Conservation (phyloP, 2,113 vertebrate genomes). For the Mesoclemmys tuberculata region DNA sequence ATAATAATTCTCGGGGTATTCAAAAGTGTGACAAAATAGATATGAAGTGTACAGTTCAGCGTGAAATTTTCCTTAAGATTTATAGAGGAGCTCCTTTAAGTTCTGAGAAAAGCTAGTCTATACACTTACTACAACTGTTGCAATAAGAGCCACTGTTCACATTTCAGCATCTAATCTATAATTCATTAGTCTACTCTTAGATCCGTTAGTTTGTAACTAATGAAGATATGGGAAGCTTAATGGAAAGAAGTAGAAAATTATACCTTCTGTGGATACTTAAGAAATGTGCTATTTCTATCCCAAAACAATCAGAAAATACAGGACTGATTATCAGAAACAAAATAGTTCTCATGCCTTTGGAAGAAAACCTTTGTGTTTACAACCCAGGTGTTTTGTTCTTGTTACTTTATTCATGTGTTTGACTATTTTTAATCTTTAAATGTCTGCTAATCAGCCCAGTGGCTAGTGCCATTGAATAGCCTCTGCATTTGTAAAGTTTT, state of each 20-base stretch:
- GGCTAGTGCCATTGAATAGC: neutral
- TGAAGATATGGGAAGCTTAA: conserved; percentile 41
- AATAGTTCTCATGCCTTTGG: neutral
- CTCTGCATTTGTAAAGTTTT: neutral
- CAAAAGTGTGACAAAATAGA: neutral
- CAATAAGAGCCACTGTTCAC: conserved; percentile 29
- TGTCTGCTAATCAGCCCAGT: neutral
- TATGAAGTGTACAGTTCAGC: neutral
- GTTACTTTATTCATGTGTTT: neutral
- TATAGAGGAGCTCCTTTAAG: neutral
- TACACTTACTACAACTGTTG: conserved; percentile 19
- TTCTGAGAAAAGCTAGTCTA: neutral
- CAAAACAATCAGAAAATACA: conserved; percentile 2
- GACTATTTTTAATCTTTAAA: neutral
- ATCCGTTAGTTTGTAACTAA: conserved; percentile 69
- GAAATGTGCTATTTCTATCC: conserved; percentile 23
- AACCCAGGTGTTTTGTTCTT: neutral
- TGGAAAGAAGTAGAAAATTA: conserved; percentile 50
- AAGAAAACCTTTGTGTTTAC: neutral
- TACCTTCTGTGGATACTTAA: conserved; percentile 7
- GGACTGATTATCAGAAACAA: neutral
- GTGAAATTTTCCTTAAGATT: neutral
- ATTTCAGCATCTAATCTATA: conserved; percentile 43
- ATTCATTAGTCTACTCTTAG: conserved; percentile 60
- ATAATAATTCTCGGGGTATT: neutral